A percentile compares a stretch with the other conserved stretches of the same genome.
Conservation (phyloP, 1,140 invertebrate species). For the Cyphomyrmex costatus region DNA sequence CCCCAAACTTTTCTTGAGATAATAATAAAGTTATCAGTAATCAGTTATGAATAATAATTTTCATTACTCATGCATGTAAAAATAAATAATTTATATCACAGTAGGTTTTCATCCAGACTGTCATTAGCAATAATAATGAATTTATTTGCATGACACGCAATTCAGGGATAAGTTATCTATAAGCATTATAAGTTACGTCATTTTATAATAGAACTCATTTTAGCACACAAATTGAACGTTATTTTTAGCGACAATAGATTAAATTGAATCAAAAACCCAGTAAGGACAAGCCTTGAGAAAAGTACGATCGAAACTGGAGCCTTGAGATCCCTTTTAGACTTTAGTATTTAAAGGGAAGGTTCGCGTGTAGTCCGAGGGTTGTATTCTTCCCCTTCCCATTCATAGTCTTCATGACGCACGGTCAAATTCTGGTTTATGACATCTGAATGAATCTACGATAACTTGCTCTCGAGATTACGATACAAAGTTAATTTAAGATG, state of each 20-base stretch:
- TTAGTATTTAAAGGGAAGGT: constrained; percentile 43
- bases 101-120: background rate
- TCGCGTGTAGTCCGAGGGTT: constrained; percentile 59
- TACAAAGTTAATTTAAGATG: background rate
- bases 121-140: background rate
- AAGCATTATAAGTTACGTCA: background rate
- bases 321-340: constrained; percentile 69
- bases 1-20: background rate
- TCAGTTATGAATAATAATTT: background rate
- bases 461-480: constrained; percentile 17
- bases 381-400: constrained; percentile 22
- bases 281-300: constrained; percentile 33
- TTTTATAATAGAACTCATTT: constrained; percentile 7
- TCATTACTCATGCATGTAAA: background rate
- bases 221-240: constrained; percentile 18
- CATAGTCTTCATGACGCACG: constrained; percentile 2
- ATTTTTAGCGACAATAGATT: constrained; percentile 27
- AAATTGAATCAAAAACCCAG: background rate
- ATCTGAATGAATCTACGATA: background rate
- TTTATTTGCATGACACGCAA: background rate
- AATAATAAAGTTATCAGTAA: background rate
- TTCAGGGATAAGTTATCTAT: background rate
- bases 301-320: constrained; percentile 65
- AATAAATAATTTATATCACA: background rate
- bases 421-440: background rate